A percentile compares a stretch with the other conserved stretches of the same genome.
Evolutionary conservation across 2,113 vertebrate species (phyloP).

Genomic region (Apodemus sylvaticus): DNA sequence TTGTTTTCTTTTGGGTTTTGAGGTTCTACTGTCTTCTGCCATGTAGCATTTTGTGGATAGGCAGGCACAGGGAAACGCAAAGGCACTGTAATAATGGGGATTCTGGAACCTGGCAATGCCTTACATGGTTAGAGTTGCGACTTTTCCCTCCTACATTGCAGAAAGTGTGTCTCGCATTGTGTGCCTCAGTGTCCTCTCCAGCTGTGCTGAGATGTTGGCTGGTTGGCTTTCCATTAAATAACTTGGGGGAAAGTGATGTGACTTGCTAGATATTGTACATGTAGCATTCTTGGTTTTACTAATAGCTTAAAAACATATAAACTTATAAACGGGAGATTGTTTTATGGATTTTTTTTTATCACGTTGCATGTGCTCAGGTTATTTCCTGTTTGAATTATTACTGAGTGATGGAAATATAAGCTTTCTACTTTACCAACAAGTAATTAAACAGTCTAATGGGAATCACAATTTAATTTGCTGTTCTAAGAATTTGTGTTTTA

Average conservation of each 20-base stretch:
- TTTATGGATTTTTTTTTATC: conserved; percentile 66
- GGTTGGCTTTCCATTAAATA: conserved; percentile 63
- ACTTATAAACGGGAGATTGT: conserved; percentile 20
- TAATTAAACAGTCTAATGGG: conserved; percentile 41
- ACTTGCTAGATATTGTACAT: conserved; percentile 5
- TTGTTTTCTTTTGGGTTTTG: conserved; percentile 45
- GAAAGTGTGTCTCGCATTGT: conserved; percentile 54
- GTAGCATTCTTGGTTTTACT: conserved; percentile 58
- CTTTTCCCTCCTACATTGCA: conserved; percentile 70
- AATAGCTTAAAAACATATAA: conserved; percentile 47
- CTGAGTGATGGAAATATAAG: conserved; percentile 53
- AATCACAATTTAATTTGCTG: conserved; percentile 41
- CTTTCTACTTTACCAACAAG: conserved; percentile 5
- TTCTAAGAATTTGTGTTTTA: conserved; percentile 43
- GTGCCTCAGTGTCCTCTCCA: not conserved
- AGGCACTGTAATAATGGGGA: not conserved
- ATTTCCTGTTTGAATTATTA: conserved; percentile 62
- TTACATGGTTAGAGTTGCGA: conserved; percentile 21
- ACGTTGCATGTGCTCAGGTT: conserved; percentile 81
- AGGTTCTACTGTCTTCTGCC: conserved; percentile 4
- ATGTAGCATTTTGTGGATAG: conserved; percentile 63
- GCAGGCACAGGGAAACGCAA: not conserved
- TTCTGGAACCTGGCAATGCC: not conserved
- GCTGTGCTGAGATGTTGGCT: conserved; percentile 53
- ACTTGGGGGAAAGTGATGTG: conserved; percentile 43